Base-by-base conservation (phyloP, 64 coral and sea anemone species). In the Pocillopora damicornis region DNA sequence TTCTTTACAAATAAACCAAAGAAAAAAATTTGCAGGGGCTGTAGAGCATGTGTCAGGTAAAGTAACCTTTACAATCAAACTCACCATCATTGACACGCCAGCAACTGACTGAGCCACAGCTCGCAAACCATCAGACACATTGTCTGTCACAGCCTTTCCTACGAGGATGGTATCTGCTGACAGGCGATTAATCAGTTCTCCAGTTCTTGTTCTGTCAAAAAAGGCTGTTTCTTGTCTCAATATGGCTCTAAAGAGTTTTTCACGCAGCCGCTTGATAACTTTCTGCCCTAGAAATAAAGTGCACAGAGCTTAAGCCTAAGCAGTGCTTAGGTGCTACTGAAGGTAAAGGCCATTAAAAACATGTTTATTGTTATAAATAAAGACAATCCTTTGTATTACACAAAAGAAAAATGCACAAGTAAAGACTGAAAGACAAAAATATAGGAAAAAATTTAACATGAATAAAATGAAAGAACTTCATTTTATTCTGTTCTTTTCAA, bases 41-140 rank as follows among this genome's bases (percentile, higher is more conserved):
- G 42, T 51, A 51, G 3, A 4, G 42, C 42, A 51, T 51, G 42
- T 7, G 42, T 51, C 42, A 51, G 42, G 42, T 51, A 51, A 7
- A 51, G 7, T 51, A 51, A 51, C 42, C 2, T 30, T 7, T 51
- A 51, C 42, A 2, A 51, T 51, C 42, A 51, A 51, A 61, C 88
- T 92, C 22, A 98, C 96, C 96, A 98, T 98, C 90, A 98, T 95
- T 36, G 96, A 98, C 1, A 98, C 84, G 17, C 96, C 96, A 75
- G 93, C 96, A 4, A 74, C 37, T 83, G 93, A 93, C 89, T 98
- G 96, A 11, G 93, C 96, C n/a, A 94, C 86, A 59, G 96, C 96
- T 78, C 96, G 87, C 9, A 98, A 75, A 17, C 96, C 96, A 88
- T 98, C 96, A 76, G 96, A 98, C 9, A 98, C 96, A 98, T 98